A percentile compares a stretch with the other conserved stretches of the same genome.
These are phyloP conservation scores for Lepidothrix coronata DNA, from an alignment of 2,113 vertebrate genomes.

Conservation along the genomic window DNA sequence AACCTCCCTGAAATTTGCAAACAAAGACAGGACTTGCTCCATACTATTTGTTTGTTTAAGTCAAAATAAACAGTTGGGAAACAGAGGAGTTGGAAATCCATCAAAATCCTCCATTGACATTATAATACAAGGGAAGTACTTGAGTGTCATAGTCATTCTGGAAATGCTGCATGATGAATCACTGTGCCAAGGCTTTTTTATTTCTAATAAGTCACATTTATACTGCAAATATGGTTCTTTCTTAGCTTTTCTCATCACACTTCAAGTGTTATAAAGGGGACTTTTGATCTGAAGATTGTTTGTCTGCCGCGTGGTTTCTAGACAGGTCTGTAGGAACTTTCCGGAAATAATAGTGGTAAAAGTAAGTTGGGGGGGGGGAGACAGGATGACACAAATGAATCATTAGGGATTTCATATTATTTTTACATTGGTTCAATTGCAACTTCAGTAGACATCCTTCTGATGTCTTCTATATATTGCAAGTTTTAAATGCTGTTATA, in stretches of 20 bases:
- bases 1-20: background rate
- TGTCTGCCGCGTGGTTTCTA: background rate
- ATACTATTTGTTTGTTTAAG: background rate
- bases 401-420: background rate
- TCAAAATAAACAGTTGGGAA: background rate
- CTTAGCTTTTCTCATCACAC: background rate
- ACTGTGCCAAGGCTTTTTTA: background rate
- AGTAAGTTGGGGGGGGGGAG: rapidly evolving
- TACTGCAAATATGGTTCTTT: background rate
- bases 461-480: background rate
- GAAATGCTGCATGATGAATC: background rate
- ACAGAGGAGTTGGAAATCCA: background rate
- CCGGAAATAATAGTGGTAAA: background rate
- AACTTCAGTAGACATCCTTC: background rate
- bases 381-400: background rate
- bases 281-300: background rate
- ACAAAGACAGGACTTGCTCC: background rate
- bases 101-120: background rate
- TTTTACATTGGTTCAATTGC: background rate
- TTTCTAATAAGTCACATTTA: background rate
- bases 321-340: background rate
- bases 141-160: background rate
- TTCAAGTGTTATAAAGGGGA: background rate
- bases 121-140: background rate
- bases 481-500: background rate